These are phyloP conservation scores for Rhyzopertha dominica DNA, from an alignment of 1,140 invertebrate genomes.

Conservation along the genomic window DNA sequence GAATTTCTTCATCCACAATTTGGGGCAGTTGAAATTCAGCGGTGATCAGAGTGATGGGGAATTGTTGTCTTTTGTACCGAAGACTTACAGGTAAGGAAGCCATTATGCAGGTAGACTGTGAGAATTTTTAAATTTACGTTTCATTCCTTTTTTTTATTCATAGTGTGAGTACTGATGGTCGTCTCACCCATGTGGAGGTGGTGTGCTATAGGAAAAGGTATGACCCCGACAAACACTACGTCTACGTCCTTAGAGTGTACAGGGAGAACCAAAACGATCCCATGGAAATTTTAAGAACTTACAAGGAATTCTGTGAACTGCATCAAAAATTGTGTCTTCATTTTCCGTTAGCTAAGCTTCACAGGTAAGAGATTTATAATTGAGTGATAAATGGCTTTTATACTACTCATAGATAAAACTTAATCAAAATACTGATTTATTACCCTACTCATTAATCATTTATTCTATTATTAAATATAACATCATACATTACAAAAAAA, in stretches of 20 bases:
- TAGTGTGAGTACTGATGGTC: slow-evolving; percentile 86
- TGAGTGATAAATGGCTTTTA: not conserved
- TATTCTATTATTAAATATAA: no score
- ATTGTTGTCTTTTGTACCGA: slow-evolving; percentile 88
- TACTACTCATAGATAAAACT: not conserved
- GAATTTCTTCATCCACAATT: slow-evolving; percentile 96
- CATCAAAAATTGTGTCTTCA: slow-evolving; percentile 89
- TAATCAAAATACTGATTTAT: no score
- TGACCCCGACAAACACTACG: slow-evolving; percentile 97
- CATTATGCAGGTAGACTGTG: slow-evolving; percentile 4
- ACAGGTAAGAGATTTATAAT: slow-evolving; percentile 57
- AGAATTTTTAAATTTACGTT: slow-evolving; percentile 8
- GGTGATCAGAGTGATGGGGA: slow-evolving; percentile 78
- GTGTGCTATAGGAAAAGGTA: slow-evolving; percentile 91
- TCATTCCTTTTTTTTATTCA: slow-evolving; percentile 19
- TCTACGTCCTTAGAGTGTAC: slow-evolving; percentile 86
- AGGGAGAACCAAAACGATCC: slow-evolving; percentile 80
- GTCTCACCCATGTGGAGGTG: slow-evolving; percentile 79
- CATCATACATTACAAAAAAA: no score
- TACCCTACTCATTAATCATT: no score
- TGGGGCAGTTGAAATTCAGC: slow-evolving; percentile 89
- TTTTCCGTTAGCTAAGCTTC: slow-evolving; percentile 83
- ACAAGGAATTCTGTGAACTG: slow-evolving; percentile 95
- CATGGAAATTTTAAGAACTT: slow-evolving; percentile 84
- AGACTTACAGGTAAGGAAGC: slow-evolving; percentile 80